phyloP scores from a whole-genome alignment of 2,888 invertebrate species.

The Criorhina ranunculi region DNA sequence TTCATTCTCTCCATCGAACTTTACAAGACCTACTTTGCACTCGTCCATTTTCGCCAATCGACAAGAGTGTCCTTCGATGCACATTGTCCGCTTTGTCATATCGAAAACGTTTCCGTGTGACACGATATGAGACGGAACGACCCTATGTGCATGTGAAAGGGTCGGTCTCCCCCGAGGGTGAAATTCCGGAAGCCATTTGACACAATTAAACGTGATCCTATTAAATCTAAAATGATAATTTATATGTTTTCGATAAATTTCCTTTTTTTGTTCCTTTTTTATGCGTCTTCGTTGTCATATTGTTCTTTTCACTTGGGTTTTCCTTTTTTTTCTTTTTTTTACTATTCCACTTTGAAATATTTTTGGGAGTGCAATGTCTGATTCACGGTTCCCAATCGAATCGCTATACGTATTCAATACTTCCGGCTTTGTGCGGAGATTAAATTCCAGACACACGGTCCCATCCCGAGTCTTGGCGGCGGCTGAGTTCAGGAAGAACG shows the following conservation, averaged over 20 bases:
- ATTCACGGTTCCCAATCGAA: conserved; percentile 76
- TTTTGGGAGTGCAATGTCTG: conserved; percentile 68
- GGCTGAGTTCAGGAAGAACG: conserved; percentile 42
- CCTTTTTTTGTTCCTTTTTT: conserved; percentile 55
- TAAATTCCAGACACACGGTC: conserved; percentile 71
- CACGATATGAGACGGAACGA: conserved; percentile 24
- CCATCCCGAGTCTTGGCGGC: conserved; percentile 26
- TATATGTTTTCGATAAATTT: conserved; percentile 74
- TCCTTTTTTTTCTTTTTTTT: conserved; percentile 36
- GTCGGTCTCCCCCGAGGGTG: conserved; percentile 45
- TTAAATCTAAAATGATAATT: conserved; percentile 75
- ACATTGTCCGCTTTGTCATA: conserved; percentile 54
- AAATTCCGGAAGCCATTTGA: conserved; percentile 76
- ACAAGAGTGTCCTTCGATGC: conserved; percentile 55
- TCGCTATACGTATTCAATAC: conserved; percentile 68
- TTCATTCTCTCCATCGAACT: conserved; percentile 15
- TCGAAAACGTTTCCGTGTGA: conserved; percentile 34
- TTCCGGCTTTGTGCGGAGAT: conserved; percentile 76
- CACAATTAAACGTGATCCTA: conserved; percentile 76
- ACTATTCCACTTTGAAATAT: conserved; percentile 42
- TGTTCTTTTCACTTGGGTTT: conserved; percentile 57
- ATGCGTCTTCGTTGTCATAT: conserved; percentile 53
- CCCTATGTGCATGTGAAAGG: conserved; percentile 15
- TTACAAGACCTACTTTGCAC: background rate
- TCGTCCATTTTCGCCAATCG: conserved; percentile 65